phyloP scores from a whole-genome alignment of 2,888 invertebrate species.

The Geophilus truncorum region DNA sequence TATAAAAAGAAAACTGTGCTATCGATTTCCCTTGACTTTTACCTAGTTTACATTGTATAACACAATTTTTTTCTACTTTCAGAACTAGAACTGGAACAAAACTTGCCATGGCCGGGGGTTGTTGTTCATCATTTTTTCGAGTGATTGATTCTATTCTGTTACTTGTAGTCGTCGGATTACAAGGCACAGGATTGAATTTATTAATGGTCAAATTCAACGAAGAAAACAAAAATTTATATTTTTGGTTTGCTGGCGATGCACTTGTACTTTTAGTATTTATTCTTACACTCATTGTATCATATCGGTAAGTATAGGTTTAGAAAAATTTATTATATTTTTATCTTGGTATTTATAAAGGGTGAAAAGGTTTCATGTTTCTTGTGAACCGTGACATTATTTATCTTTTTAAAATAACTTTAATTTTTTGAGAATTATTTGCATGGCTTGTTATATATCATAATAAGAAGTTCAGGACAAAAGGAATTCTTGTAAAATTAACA shows the following conservation, averaged over 20 bases:
- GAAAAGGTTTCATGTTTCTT: neutral
- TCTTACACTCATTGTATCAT: constrained; percentile 44
- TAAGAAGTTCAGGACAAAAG: too few relatives aligned
- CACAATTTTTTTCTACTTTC: neutral
- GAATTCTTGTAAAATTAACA: too few relatives aligned
- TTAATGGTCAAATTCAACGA: constrained; percentile 45
- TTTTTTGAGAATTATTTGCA: too few relatives aligned
- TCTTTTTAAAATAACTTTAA: too few relatives aligned
- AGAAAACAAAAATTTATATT: constrained; percentile 43
- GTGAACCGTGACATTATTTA: neutral
- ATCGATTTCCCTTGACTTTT: constrained; percentile 1
- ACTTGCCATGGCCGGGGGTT: neutral
- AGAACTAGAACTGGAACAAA: neutral
- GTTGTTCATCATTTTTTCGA: constrained; percentile 28
- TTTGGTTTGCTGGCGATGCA: constrained; percentile 47
- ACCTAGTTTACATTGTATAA: neutral
- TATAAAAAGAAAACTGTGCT: constrained; percentile 2
- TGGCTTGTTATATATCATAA: too few relatives aligned
- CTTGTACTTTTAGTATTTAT: constrained; percentile 44
- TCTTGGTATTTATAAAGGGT: neutral
- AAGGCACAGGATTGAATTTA: constrained; percentile 45
- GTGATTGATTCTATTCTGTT: constrained; percentile 35
- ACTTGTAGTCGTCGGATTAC: constrained; percentile 41
- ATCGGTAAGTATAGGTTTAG: constrained; percentile 34
- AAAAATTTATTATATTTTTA: neutral